These are phyloP conservation scores for Peromyscus attwateri DNA, from an alignment of 2,797 vertebrate species.

Conservation along the genomic window DNA sequence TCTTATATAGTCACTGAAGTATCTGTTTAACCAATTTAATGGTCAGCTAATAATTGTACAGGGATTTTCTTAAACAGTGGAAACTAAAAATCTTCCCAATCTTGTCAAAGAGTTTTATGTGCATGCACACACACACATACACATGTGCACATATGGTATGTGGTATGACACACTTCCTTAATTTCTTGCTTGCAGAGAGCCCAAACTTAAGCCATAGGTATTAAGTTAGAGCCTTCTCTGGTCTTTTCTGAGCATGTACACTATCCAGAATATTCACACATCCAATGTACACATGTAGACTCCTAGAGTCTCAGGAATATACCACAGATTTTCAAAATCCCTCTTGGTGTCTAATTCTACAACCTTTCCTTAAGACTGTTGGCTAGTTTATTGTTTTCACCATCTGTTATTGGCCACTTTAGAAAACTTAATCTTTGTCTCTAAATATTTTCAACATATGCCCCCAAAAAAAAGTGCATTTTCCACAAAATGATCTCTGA, in stretches of 20 bases:
- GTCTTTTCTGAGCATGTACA: background rate
- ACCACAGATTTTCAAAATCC: background rate
- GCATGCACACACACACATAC: background rate
- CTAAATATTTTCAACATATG: background rate
- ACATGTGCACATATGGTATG: background rate
- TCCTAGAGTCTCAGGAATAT: background rate
- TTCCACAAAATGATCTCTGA: background rate
- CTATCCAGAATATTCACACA: background rate
- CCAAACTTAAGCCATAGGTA: background rate
- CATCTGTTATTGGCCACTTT: background rate
- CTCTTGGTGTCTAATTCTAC: background rate
- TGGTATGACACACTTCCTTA: background rate
- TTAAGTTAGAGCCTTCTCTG: background rate
- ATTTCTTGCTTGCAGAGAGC: background rate
- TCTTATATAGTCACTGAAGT: background rate
- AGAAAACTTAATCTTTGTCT: background rate
- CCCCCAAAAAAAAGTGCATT: background rate
- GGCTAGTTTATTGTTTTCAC: background rate
- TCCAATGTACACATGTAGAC: background rate
- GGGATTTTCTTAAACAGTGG: background rate
- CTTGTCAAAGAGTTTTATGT: background rate
- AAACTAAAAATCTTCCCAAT: background rate
- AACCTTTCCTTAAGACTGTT: conserved; percentile 4
- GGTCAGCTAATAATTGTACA: background rate
- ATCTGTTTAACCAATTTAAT: background rate